These are phyloP conservation scores for Metacarcinus magister DNA, from an alignment of 2,888 invertebrate genomes.

Conservation along the genomic window DNA sequence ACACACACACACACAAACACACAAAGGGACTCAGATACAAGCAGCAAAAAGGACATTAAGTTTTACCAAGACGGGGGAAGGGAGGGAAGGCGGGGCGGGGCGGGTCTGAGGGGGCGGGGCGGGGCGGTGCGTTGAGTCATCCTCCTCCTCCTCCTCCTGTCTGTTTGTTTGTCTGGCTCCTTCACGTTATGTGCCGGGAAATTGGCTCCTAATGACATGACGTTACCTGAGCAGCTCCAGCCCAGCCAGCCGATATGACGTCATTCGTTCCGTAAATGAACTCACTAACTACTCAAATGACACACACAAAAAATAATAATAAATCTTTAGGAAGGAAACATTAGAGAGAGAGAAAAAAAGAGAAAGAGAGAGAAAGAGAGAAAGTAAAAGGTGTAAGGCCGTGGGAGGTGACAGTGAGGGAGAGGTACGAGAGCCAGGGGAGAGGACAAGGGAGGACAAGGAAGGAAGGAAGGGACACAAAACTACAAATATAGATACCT, in stretches of 20 bases:
- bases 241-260: neutral
- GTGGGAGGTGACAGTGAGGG: neutral
- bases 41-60: neutral
- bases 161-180: neutral
- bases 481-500: no score
- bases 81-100: neutral
- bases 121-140: no score
- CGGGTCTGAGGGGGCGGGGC: neutral
- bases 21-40: neutral
- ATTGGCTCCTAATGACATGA: neutral
- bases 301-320: neutral
- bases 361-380: neutral
- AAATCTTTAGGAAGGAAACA: neutral
- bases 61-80: neutral
- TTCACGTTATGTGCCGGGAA: neutral
- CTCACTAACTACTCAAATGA: neutral
- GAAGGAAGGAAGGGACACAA: neutral
- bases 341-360: neutral
- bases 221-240: neutral
- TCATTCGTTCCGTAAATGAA: neutral
- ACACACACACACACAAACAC: neutral
- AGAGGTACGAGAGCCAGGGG: neutral
- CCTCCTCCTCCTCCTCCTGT: no score
- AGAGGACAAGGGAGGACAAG: slow-evolving; percentile 21
- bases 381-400: neutral